Evolutionary conservation across 2,113 vertebrate genomes (phyloP).

Genomic region (Alces alces): DNA sequence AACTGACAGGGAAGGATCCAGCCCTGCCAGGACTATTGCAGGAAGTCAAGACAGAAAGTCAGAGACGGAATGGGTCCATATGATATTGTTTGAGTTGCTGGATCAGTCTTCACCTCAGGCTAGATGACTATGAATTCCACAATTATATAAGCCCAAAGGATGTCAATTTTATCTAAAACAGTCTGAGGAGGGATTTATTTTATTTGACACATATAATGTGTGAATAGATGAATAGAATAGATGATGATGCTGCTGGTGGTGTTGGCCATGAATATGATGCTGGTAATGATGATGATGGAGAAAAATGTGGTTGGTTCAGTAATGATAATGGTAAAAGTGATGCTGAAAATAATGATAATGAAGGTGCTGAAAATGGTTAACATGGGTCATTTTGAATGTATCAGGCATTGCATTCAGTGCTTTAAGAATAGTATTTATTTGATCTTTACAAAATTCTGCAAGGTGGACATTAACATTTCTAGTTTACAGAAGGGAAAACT

Average conservation of each 20-base stretch:
- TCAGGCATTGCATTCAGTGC: background rate
- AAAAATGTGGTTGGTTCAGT: background rate
- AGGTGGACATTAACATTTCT: background rate
- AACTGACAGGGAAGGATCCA: background rate
- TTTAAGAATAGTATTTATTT: background rate
- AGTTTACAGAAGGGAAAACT: background rate
- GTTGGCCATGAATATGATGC: no score
- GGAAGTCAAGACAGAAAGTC: background rate
- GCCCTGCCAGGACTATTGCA: background rate
- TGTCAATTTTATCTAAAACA: background rate
- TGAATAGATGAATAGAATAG: background rate
- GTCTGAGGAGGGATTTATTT: background rate
- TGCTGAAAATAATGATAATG: background rate
- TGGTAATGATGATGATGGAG: background rate
- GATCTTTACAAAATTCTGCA: background rate
- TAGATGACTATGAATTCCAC: background rate
- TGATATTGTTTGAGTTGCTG: background rate
- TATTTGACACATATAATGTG: background rate
- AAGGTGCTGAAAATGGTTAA: background rate
- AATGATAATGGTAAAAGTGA: no score
- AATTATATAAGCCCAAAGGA: background rate
- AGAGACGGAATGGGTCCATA: rapidly evolving
- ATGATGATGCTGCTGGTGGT: no score
- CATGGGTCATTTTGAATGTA: no score
- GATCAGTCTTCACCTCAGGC: background rate